Base-by-base conservation (phyloP, 2,113 vertebrate genomes). In the Mustela nigripes region DNA sequence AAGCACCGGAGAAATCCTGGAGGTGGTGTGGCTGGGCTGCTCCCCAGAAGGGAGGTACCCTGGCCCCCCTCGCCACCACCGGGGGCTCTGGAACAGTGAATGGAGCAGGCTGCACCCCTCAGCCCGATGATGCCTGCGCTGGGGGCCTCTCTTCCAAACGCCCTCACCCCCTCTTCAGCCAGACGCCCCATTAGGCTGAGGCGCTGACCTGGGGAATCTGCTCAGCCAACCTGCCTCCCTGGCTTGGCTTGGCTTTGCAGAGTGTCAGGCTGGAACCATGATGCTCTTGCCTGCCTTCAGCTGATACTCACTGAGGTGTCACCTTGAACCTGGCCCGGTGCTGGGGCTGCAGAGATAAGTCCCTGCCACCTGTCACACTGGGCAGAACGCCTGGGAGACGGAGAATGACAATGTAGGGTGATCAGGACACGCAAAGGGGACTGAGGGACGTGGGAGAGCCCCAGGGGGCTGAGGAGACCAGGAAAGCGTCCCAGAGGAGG, bases 41-140 rank as follows among this genome's bases (percentile, higher is more conserved):
- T 5, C 22, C 48, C 33, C 33, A 18, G 26, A 19, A 39, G 39
- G 10, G 5, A 42, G 48, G 53, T 56, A 4, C 15, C 36, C 78
- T 11, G 31, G 24, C 69, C 31, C 36, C 2, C 22, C 5, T 74
- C 8, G 19, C 21, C 28, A 33, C 18, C 21, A 63, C 22, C 58
- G 11, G 45, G 1, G 36, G 9, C 36, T 82, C 88, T 31, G 22
- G 45, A 65, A 65, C 14, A 24, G 65, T 11, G 33, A 39, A 28
- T 3, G 14, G 7, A 58, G 21, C 5, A 28, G 76, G 50, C 42
- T 15, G 28, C 36, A 78, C 16, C 63, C 36, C 79, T 73, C 62
- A 7, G 11, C 24, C 45, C 3, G 65, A 31, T 9, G 11, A 4
- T 39, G 7, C 5, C 42, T 42, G 33, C 15, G 0, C 5, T 11